Conservation (phyloP, 2,113 vertebrate genomes). For the Piliocolobus tephrosceles region DNA sequence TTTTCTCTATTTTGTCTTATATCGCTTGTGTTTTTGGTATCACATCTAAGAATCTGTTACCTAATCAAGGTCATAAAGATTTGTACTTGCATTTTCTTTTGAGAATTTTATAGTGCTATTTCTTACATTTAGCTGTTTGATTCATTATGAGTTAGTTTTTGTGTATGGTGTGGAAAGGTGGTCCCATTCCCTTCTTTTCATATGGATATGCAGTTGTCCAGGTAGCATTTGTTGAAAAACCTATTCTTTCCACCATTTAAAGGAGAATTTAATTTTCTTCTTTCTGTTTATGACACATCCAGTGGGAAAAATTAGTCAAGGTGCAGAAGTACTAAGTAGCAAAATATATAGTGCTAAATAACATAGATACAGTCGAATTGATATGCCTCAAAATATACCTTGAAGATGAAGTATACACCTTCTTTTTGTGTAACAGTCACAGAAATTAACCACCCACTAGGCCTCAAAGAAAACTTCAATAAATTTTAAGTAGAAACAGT, state of each 20-base stretch:
- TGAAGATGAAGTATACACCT: background rate
- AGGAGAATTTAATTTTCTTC: background rate
- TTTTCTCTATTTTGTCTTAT: background rate
- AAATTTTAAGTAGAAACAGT: background rate
- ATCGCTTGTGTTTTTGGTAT: background rate
- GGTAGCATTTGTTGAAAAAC: background rate
- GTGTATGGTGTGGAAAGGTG: no score
- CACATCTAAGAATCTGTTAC: background rate
- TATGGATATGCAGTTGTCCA: no score
- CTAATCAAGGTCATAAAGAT: no score
- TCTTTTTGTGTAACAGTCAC: background rate
- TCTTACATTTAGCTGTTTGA: no score
- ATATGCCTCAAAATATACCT: background rate
- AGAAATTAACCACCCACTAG: background rate
- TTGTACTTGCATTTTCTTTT: no score
- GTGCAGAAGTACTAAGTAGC: background rate
- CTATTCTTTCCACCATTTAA: background rate
- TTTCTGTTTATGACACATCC: background rate
- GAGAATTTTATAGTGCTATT: no score
- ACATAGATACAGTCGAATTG: background rate
- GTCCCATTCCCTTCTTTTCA: no score
- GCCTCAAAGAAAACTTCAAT: background rate
- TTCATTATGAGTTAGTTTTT: no score
- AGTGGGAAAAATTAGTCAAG: background rate
- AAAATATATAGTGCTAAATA: background rate